phyloP scores from a whole-genome alignment of 1,140 invertebrate species.

The Brachystomella parvula region DNA sequence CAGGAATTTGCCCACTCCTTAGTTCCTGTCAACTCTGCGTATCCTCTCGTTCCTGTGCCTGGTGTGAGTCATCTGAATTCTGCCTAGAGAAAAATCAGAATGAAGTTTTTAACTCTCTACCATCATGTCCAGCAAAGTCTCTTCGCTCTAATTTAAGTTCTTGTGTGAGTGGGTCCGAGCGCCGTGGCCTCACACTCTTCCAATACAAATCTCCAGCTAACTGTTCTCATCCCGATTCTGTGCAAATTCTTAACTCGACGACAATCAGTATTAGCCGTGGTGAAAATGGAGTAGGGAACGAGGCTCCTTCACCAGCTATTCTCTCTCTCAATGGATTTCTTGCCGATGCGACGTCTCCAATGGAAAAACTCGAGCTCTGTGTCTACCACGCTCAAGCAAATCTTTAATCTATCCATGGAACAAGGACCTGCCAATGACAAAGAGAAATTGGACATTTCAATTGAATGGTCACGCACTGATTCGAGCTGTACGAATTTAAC shows the following conservation, averaged over 20 bases:
- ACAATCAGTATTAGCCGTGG: conserved; percentile 14
- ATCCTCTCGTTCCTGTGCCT: conserved; percentile 18
- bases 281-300: neutral
- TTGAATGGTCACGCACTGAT: conserved; percentile 19
- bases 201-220: conserved; percentile 79
- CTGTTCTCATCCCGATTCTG: conserved; percentile 59
- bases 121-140: too few species aligned
- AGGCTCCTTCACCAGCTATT: conserved; percentile 8
- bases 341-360: neutral
- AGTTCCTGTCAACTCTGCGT: conserved; percentile 82
- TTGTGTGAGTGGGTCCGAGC: too few species aligned
- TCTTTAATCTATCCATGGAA: conserved; percentile 26
- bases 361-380: conserved; percentile 32
- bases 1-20: conserved; percentile 76
- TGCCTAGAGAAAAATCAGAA: too few species aligned
- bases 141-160: too few species aligned
- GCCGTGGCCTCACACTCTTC: too few species aligned
- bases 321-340: conserved; percentile 23
- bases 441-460: conserved; percentile 22
- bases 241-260: conserved; percentile 29
- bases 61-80: conserved; percentile 25
- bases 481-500: conserved; percentile 31
- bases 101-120: too few species aligned
- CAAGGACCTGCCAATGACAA: neutral
- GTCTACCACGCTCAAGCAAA: conserved; percentile 24